Conservation (phyloP, 2,797 vertebrate species). For the Orientallactaga sibirica region DNA sequence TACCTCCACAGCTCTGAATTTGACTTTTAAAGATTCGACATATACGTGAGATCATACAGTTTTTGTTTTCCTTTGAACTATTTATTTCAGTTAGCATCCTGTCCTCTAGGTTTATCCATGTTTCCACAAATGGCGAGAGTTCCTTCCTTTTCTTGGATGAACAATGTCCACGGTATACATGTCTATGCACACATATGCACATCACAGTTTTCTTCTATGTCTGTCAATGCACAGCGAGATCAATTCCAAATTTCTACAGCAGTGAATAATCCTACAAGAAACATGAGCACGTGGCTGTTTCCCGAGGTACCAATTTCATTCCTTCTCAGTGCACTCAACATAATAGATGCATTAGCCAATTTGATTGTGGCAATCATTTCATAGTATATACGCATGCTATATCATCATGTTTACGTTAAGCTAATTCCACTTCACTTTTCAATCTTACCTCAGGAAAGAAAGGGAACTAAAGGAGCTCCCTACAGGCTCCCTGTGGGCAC, state of each 20-base stretch:
- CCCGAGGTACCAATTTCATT: not conserved
- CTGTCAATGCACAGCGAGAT: not conserved
- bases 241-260: not conserved
- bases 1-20: not conserved
- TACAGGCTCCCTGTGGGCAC: not conserved
- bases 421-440: not conserved
- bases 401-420: not conserved
- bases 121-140: not conserved
- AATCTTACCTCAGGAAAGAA: not conserved
- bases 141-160: not conserved
- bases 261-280: not conserved
- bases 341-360: not conserved
- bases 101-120: not conserved
- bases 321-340: not conserved
- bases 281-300: not conserved
- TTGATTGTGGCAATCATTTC: not conserved
- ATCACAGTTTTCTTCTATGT: not conserved
- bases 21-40: not conserved
- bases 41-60: not conserved
- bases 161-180: not conserved
- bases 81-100: not conserved
- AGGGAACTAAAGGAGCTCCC: not conserved
- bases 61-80: not conserved
- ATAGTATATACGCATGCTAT: not conserved
- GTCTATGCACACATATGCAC: no score